Evolutionary conservation across 2,113 vertebrate species (phyloP).

Genomic region (Syrmaticus mikado): DNA sequence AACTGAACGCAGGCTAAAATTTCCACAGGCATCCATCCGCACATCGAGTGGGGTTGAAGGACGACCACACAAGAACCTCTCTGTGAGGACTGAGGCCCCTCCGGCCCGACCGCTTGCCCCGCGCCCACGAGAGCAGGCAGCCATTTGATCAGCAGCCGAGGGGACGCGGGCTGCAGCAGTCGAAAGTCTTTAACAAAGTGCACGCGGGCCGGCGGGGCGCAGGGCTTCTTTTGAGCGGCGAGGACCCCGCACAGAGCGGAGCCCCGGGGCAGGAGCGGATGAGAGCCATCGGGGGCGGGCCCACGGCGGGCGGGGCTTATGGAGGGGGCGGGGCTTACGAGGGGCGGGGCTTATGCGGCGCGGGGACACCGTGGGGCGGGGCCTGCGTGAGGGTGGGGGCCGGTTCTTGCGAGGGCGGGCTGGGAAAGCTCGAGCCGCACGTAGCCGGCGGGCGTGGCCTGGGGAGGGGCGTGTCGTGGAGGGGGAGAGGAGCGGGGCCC

Average conservation of each 20-base stretch:
- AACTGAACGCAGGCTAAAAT: rapidly evolving
- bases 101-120: too few species aligned
- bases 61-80: rapidly evolving
- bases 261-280: too few species aligned
- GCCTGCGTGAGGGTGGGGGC: too few species aligned
- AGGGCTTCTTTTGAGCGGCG: rapidly evolving
- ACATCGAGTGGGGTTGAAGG: rapidly evolving
- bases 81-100: rapidly evolving
- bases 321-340: too few species aligned
- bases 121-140: too few species aligned
- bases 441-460: background rate
- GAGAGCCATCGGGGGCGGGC: too few species aligned
- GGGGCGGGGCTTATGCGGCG: too few species aligned
- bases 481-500: too few species aligned
- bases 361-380: too few species aligned
- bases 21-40: rapidly evolving
- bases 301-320: too few species aligned
- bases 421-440: background rate
- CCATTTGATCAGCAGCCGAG: background rate
- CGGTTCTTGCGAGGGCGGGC: background rate
- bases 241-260: rapidly evolving
- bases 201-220: rapidly evolving
- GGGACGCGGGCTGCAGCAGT: rapidly evolving
- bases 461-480: background rate
- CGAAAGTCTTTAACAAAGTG: rapidly evolving